Base-by-base conservation (phyloP, 2,113 vertebrate species). In the Pogona vitticeps region DNA sequence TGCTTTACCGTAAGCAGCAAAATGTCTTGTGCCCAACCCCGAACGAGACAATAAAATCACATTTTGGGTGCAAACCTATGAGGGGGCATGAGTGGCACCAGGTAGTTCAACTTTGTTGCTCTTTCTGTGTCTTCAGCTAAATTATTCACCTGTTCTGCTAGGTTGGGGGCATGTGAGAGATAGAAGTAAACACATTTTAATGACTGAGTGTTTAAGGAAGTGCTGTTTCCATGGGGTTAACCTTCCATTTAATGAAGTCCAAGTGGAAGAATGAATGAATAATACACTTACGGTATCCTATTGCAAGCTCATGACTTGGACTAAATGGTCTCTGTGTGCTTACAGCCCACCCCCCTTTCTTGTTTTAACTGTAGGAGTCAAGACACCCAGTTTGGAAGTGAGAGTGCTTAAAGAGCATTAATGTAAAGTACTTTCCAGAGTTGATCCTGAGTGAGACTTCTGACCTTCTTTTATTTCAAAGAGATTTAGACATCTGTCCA, bases 391-490 rank as follows among this genome's bases (percentile, higher is more conserved):
- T 17, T 75, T 82, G 70, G 59, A 81, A 81, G 71, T 80, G 4
- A n/a, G 40, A 38, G 40, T 76, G 59, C 40, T 76, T 38, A 59
- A 52, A 76, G 63, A 72, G 42, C 75, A 56, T 76, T 56, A 28
- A 46, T 26, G 83, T 46, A 65, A 75, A 85, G 61, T 23, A 20
- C 42, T 76, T 63, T 82, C 52, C 65, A 31, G 71, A 76, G 20
- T 7, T 76, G 78, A 56, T 79, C 83, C 59, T 63, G 15, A 76
- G 31, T 0, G 2, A 36, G 63, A 0, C 56, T 88, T 88, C 70
- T 94, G 88, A 92, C 90, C 90, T 93, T 93, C 91, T 93, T 91
- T 90, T 42, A 90, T 92, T 92, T 92, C 91, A 88, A 86, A 78
- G 88, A 92, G 89, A 78, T 91, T 80, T 92, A 88, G 89, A 88